Base-by-base conservation (phyloP, 2,113 vertebrate genomes). In the Oostethus manadensis region DNA sequence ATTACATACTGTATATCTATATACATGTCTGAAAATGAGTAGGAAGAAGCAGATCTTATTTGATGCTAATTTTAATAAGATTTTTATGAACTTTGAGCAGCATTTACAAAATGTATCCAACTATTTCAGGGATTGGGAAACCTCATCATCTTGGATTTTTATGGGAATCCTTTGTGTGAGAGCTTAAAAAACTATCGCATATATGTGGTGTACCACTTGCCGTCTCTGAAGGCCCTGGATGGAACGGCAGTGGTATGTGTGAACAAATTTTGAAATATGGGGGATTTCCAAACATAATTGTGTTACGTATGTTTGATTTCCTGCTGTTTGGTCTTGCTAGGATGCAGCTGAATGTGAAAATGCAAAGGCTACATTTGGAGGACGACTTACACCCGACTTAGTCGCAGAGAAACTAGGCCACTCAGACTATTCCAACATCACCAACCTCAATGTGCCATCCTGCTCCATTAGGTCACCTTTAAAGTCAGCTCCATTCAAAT, bases 211-310 rank as follows among this genome's bases (percentile, higher is more conserved):
- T 94, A 93, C 78, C 91, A 93, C 55, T 86, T 94, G 46, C 76
- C 92, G 17, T 87, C 88, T 48, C 82, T 98, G 22, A 93, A 92
- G 86, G 93, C 92, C 42, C 86, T 94, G 85, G 92, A 95, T 81
- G 93, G 91, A 53, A 67, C 68, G 13, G 70, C 90, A 54, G 91
- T 93, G 77, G 92, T 94, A 66, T 16, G 71, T 63, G 23, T 13
- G 9, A n/a, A 56, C 43, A 64, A 44, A 17, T 5, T 26, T 1
- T 51, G 14, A 35, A 1, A 48, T 4, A 14, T 51, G 57, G 11
- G 23, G 8, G 4, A 14, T 0, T 3, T 53, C 11, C 22, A 55
- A 14, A 44, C 4, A 20, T 43, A 20, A n/a, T 35, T 40, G 17
- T 23, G 16, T 57, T 0, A 1, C 9, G 5, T 44, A 0, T 55